Conservation (phyloP, 2,888 invertebrate species). For the Zaprionus lineosus region DNA sequence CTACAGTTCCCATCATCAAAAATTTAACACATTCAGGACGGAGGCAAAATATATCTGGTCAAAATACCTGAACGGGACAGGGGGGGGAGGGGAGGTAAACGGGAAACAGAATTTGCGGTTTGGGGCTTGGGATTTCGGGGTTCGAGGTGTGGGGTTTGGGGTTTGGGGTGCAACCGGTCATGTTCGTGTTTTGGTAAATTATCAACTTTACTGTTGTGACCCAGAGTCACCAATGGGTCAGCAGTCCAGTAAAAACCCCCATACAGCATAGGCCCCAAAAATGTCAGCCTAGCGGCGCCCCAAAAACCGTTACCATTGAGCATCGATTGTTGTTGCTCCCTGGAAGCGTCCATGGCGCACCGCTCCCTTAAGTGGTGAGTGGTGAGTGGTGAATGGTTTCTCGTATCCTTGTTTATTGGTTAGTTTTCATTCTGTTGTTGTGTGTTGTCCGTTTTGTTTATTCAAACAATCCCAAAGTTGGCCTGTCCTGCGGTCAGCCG, state of each 20-base stretch:
- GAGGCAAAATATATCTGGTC: conserved; percentile 11
- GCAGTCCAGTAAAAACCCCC: conserved; percentile 2
- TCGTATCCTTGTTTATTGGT: conserved; percentile 59
- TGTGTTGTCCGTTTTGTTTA: conserved; percentile 50
- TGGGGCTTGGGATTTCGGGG: no score
- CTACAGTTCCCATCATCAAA: conserved; percentile 67
- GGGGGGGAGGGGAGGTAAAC: no score
- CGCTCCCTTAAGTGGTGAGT: background rate
- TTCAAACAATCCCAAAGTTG: conserved; percentile 57
- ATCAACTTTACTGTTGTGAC: conserved; percentile 63
- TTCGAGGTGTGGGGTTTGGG: no score
- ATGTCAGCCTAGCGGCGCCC: conserved; percentile 6
- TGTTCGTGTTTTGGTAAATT: conserved; percentile 62
- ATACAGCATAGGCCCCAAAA: conserved; percentile 10
- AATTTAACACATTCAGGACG: conserved; percentile 52
- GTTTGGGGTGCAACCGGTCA: conserved; percentile 12
- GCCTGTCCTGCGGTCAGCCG: conserved; percentile 51
- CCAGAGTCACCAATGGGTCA: conserved; percentile 48
- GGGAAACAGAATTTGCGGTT: no score
- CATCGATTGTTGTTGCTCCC: conserved; percentile 37
- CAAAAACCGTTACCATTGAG: conserved; percentile 30
- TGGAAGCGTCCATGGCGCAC: conserved; percentile 27
- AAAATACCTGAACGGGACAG: no score
- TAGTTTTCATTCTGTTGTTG: conserved; percentile 36
- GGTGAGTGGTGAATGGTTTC: no score